phyloP scores from a whole-genome alignment of 2,797 vertebrate genomes.

The Sebastes jordani region DNA sequence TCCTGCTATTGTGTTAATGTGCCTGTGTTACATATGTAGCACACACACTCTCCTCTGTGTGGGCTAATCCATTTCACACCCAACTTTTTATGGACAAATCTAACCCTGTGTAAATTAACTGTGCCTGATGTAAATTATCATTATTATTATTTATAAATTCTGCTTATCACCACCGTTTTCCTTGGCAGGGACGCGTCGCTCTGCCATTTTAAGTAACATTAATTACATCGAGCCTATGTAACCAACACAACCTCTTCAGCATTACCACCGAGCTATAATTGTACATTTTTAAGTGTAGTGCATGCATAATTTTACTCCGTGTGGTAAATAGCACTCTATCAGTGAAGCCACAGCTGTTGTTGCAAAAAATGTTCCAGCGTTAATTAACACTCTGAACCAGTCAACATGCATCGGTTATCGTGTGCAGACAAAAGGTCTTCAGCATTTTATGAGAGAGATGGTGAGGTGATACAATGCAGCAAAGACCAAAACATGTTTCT shows the following conservation, averaged over 20 bases:
- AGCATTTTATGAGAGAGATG: not conserved
- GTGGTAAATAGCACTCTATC: conserved; percentile 62
- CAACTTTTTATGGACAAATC: conserved; percentile 49
- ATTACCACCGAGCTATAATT: conserved; percentile 69
- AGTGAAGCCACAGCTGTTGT: conserved; percentile 13
- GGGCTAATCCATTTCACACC: conserved; percentile 13
- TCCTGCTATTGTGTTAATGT: not conserved
- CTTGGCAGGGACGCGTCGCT: conserved; percentile 20
- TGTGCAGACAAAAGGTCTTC: not conserved
- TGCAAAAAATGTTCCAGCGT: conserved; percentile 26
- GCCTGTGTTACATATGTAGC: not conserved
- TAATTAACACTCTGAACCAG: conserved; percentile 21
- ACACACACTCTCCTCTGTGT: not conserved
- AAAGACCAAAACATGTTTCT: not conserved
- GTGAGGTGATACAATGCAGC: not conserved
- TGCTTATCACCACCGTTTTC: conserved; percentile 32
- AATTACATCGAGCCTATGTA: conserved; percentile 64
- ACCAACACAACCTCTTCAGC: conserved; percentile 67
- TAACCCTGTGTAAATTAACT: conserved; percentile 47
- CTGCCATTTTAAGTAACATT: conserved; percentile 70
- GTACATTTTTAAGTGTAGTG: conserved; percentile 66
- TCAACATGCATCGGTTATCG: not conserved
- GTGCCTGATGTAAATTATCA: conserved; percentile 22
- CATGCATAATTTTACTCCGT: conserved; percentile 74
- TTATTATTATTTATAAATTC: conserved; percentile 30